A percentile compares a stretch with the other conserved stretches of the same genome.
These are phyloP conservation scores for Anguilla japonica DNA, from an alignment of 2,113 vertebrate genomes.

Conservation along the genomic window DNA sequence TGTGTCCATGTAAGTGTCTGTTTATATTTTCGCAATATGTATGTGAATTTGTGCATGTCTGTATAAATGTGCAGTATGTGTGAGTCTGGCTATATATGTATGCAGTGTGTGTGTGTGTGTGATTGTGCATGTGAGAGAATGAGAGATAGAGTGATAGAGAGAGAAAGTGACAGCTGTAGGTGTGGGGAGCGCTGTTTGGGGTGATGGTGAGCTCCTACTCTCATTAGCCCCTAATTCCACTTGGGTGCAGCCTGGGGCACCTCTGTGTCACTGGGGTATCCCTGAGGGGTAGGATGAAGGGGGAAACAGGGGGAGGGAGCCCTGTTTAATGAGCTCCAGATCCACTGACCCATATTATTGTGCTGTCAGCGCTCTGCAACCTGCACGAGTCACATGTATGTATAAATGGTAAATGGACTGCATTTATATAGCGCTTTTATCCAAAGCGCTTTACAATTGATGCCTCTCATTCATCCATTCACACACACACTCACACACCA, in stretches of 20 bases:
- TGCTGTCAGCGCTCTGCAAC: not conserved
- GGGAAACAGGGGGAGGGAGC: not conserved
- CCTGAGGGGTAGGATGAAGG: no score
- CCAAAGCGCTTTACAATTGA: no score
- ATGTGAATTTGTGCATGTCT: not conserved
- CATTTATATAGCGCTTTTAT: no score
- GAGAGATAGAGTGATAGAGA: no score
- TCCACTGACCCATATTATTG: slow-evolving; percentile 2
- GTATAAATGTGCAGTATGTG: slow-evolving; percentile 17
- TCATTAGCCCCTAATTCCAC: slow-evolving; percentile 37
- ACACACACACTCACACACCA: no score
- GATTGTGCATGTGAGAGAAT: not conserved
- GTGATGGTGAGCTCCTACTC: slow-evolving; percentile 8
- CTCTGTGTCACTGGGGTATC: not conserved
- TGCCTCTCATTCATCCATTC: no score
- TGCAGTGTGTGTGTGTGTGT: not conserved
- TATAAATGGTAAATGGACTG: slow-evolving; percentile 14
- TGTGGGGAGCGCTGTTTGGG: slow-evolving; percentile 18
- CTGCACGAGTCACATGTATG: not conserved
- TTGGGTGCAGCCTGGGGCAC: slow-evolving; percentile 30
- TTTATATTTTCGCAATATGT: not conserved
- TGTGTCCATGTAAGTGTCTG: no score
- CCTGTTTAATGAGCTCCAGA: slow-evolving; percentile 34
- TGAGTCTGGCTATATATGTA: not conserved
- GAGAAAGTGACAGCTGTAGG: slow-evolving; percentile 13